A percentile compares a stretch with the other conserved stretches of the same genome.
Evolutionary conservation across 2,797 vertebrate species (phyloP).

Genomic region (Lithobates sylvaticus): DNA sequence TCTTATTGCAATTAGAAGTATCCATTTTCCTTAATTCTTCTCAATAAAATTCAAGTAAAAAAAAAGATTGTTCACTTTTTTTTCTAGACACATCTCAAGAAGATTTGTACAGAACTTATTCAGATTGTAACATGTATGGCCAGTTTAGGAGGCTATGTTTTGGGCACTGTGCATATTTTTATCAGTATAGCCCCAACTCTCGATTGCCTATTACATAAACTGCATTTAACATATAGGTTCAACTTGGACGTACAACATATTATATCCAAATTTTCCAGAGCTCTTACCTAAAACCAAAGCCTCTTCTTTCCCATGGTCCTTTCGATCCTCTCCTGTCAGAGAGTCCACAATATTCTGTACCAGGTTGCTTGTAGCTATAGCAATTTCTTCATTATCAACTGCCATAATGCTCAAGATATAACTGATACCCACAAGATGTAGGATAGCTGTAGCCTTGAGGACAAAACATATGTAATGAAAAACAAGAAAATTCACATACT

Average conservation of each 20-base stretch:
- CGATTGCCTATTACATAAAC: neutral
- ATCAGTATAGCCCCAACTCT: neutral
- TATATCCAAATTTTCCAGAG: neutral
- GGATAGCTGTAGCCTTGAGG: slow-evolving; percentile 86
- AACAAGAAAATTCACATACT: neutral
- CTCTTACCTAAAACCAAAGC: slow-evolving; percentile 87
- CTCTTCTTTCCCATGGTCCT: slow-evolving; percentile 89
- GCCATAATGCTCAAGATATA: slow-evolving; percentile 92
- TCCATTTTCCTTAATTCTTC: no score
- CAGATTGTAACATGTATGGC: no score
- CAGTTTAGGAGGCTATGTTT: neutral
- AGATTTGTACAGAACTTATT: no score
- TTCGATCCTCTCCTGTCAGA: slow-evolving; percentile 85
- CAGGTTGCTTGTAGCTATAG: slow-evolving; percentile 88
- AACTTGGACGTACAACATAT: no score
- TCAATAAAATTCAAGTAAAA: no score
- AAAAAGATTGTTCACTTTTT: no score
- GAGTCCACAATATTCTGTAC: slow-evolving; percentile 91
- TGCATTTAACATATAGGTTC: neutral
- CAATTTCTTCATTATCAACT: slow-evolving; percentile 87
- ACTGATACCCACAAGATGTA: slow-evolving; percentile 84
- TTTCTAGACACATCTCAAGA: no score
- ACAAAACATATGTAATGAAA: neutral
- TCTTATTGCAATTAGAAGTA: no score
- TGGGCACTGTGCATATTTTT: neutral